A percentile compares a stretch with the other conserved stretches of the same genome.
phyloP scores from a whole-genome alignment of 2,888 invertebrate species.

The Tethea ocularis region DNA sequence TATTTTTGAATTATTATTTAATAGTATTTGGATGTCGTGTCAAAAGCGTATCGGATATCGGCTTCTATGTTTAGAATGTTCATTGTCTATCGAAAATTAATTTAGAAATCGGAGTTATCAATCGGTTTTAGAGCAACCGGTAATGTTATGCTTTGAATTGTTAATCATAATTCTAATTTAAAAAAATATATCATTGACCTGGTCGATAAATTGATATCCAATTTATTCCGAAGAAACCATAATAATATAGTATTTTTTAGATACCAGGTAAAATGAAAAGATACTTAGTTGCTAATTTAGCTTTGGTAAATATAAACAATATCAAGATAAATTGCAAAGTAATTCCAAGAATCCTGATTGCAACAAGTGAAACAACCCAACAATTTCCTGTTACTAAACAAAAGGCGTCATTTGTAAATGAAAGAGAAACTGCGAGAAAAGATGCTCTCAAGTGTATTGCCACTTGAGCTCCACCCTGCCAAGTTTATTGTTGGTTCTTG shows the following conservation, averaged over 20 bases:
- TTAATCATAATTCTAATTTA: too few species aligned
- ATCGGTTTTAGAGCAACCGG: not conserved
- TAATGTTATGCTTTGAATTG: too few species aligned
- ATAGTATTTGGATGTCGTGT: constrained; percentile 2
- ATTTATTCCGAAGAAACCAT: too few species aligned
- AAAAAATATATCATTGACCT: too few species aligned
- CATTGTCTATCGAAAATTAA: not conserved
- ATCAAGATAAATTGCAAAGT: not conserved
- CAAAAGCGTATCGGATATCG: not conserved
- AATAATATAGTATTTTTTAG: too few species aligned
- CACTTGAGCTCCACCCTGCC: not conserved
- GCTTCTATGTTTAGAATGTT: not conserved
- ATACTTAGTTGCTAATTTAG: too few species aligned
- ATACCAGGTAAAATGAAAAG: too few species aligned
- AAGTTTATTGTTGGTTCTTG: not conserved
- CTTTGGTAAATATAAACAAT: too few species aligned
- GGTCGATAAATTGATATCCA: too few species aligned
- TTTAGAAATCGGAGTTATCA: not conserved
- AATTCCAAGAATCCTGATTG: not conserved
- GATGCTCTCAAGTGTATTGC: not conserved
- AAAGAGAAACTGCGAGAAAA: not conserved
- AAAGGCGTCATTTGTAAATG: not conserved
- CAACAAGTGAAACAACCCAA: not conserved
- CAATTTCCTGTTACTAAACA: not conserved
- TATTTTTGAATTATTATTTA: not conserved